Percentiles rank a stretch among this genome's conserved stretches.
phyloP scores from a whole-genome alignment of 2,797 vertebrate genomes.

The Trematomus bernacchii region DNA sequence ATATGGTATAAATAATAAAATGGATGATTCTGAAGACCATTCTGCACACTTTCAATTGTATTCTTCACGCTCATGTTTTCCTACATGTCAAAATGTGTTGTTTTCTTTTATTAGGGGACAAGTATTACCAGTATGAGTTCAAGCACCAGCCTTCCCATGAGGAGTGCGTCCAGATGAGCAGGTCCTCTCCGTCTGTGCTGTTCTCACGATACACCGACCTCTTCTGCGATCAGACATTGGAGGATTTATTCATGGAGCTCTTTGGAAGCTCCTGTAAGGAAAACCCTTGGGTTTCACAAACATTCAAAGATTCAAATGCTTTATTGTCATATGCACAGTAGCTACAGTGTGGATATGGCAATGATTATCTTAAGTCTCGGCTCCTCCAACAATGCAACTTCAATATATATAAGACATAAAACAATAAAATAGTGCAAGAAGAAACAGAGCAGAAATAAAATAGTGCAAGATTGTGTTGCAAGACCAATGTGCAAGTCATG shows the following conservation, averaged over 20 bases:
- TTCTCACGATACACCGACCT: constrained; percentile 89
- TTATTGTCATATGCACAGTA: too few species aligned
- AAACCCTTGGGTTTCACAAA: background rate
- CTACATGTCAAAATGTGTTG: background rate
- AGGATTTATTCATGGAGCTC: constrained; percentile 85
- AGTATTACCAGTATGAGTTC: constrained; percentile 93
- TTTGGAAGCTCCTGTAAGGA: constrained; percentile 82
- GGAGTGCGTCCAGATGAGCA: constrained; percentile 86
- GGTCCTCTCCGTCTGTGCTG: constrained; percentile 84
- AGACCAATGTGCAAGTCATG: too few species aligned
- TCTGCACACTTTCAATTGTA: background rate
- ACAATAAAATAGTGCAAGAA: too few species aligned
- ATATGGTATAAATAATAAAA: background rate
- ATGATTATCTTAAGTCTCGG: too few species aligned
- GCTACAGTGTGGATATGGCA: too few species aligned
- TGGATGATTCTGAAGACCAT: background rate
- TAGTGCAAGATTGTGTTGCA: too few species aligned
- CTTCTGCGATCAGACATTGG: constrained; percentile 84
- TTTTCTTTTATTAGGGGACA: constrained; percentile 79
- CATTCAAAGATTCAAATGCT: too few species aligned
- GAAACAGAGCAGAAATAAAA: too few species aligned
- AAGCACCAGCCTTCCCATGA: constrained; percentile 90
- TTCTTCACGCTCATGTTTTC: background rate
- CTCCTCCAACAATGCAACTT: too few species aligned
- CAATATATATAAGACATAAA: too few species aligned